These are phyloP conservation scores for Mystacides longicornis DNA, from an alignment of 2,888 invertebrate genomes.

Conservation along the genomic window DNA sequence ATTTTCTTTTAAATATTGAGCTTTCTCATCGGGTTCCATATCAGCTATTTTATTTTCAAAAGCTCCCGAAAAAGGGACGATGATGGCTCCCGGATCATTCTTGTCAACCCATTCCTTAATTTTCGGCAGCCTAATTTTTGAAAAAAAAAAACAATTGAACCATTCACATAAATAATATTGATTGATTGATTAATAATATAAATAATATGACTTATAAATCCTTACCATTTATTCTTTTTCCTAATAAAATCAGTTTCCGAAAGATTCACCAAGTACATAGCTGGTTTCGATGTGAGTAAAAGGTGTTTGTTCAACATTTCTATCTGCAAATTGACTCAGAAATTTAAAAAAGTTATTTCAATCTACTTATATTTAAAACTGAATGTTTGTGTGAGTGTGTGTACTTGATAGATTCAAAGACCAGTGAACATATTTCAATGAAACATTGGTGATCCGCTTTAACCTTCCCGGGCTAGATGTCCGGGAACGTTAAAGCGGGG, in stretches of 20 bases:
- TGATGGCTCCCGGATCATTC: constrained; percentile 86
- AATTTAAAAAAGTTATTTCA: constrained; percentile 5
- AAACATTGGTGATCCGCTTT: too few relatives aligned
- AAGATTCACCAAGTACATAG: constrained; percentile 93
- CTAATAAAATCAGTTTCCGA: constrained; percentile 97
- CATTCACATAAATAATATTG: too few relatives aligned
- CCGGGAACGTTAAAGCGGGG: too few relatives aligned
- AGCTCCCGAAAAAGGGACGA: constrained; percentile 94
- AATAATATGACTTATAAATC: too few relatives aligned
- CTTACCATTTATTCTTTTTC: constrained; percentile 97
- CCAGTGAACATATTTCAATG: too few relatives aligned
- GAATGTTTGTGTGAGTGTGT: too few relatives aligned
- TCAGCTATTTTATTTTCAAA: constrained; percentile 83
- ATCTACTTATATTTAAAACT: neutral
- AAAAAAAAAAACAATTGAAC: too few relatives aligned
- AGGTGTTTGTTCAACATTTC: constrained; percentile 93
- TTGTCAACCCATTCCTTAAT: constrained; percentile 99
- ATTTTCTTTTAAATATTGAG: constrained; percentile 74
- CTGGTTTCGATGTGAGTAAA: constrained; percentile 95
- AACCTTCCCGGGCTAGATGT: too few relatives aligned
- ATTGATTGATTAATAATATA: too few relatives aligned
- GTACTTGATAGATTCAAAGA: too few relatives aligned
- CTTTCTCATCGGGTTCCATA: constrained; percentile 69
- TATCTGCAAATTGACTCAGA: too few relatives aligned
- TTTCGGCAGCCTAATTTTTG: constrained; percentile 87